A percentile compares a stretch with the other conserved stretches of the same genome.
These are phyloP conservation scores for Enteromius thamalakanensis DNA, from an alignment of 2,797 vertebrate species.

Conservation along the genomic window DNA sequence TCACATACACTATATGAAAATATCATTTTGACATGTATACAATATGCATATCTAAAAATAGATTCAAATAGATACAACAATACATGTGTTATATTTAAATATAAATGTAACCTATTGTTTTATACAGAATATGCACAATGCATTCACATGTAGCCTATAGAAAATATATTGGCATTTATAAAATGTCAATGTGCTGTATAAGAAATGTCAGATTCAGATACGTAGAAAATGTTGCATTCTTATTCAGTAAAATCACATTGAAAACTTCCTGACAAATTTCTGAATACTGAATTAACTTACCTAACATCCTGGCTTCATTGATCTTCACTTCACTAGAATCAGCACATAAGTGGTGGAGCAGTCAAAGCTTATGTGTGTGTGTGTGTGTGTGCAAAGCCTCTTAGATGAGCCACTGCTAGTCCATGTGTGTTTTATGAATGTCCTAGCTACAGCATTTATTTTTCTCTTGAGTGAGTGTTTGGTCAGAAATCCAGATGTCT, in stretches of 20 bases:
- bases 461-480: slow-evolving; percentile 21
- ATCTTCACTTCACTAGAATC: slow-evolving; percentile 2
- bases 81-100: too few relatives aligned
- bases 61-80: too few relatives aligned
- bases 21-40: too few relatives aligned
- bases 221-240: neutral
- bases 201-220: neutral
- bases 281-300: too few relatives aligned
- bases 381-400: neutral
- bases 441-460: neutral
- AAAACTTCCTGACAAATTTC: too few relatives aligned
- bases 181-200: neutral
- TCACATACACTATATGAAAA: too few relatives aligned
- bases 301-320: neutral
- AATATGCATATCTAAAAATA: too few relatives aligned
- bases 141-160: too few relatives aligned
- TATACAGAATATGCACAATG: too few relatives aligned
- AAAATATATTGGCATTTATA: too few relatives aligned
- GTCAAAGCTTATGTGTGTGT: neutral
- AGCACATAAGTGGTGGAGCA: neutral
- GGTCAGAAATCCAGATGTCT: neutral
- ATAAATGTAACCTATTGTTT: too few relatives aligned
- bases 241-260: too few relatives aligned
- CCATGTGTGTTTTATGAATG: neutral
- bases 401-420: neutral